Evolutionary conservation across 2,113 vertebrate genomes (phyloP), one percentile per base, ranked within the genome.

Genomic region (Pterocles burchelli): DNA sequence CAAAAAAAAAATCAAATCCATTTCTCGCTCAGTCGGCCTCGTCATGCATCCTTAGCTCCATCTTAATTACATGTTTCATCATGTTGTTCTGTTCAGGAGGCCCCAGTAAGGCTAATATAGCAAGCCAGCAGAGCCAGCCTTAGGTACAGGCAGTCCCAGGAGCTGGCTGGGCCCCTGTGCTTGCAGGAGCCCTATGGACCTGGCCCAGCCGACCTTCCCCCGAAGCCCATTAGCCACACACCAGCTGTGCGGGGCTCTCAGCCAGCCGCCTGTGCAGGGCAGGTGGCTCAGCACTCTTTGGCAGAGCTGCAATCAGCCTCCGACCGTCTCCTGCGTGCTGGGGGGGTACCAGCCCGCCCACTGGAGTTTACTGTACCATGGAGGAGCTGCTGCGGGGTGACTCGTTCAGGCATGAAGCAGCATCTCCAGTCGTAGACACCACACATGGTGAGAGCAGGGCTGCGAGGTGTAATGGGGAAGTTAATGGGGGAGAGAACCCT

Each of bases 41-140:
- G 92, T 96, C 96, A 96, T 96, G 96, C 95, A 95, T 96, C 93
- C 96, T 97, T 96, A 93, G 95, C 96, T 96, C 86, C 93, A 96
- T 96, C 96, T 96, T 96, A 97, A 97, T 96, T 96, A 97, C 92
- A 95, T 90, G 93, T 96, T 97, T 96, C 93, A 94, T 96, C 95
- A 96, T 93, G 92, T 95, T 96, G 71, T 57, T 93, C 93, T 86
- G 76, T 96, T 96, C 79, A 89, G 81, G 92, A 89, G 90, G 90
- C 95, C 91, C 76, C 70, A 71, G 65, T 67, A 96, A 94, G 76
- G 88, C 96, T 95, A 84, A 92, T 75, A 33, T 0, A 95, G 86
- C 76, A 77, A 94, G 93, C 79, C 79, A 91, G 95, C 89, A 75
- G 83, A 96, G 91, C 76, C 86, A 93, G 94, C 91, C 89, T 61